Base-by-base conservation (phyloP, 1,140 invertebrate genomes). In the Pseudobourletiella spinata region DNA sequence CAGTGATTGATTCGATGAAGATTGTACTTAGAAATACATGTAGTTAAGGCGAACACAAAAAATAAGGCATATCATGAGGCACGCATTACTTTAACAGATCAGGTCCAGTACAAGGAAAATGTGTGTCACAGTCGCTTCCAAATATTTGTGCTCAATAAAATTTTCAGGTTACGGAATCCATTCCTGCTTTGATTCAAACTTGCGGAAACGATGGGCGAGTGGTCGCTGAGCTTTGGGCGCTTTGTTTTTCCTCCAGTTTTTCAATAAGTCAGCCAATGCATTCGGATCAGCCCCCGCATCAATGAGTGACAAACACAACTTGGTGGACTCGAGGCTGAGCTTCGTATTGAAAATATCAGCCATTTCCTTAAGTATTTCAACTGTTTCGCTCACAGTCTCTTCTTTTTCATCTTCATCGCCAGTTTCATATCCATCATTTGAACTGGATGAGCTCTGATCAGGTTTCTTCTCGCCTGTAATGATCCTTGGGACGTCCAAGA, bases 281-380 rank as follows among this genome's bases (percentile, higher is more conserved):
- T 2, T 20, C 2, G 35, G 43, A 16, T 63, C 61, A 8, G 20
- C 44, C 26, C 55, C 55, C 2, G 48, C 61, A 20, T 63, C 16
- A 44, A 63, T n/a, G n/a, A 63, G 29, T 4, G 25, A 18, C 6
- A 58, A n/a, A 18, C 3, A 4, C 25, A 20, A 24, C 3, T 22
- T 24, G 8, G 58, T 14, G 26, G 26, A 39, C 8, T 46, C 6
- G 2, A 11, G 15, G 11, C 30, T 18, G 8, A 58, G 56, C 20
- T 35, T 16, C 3, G 22, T 35, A 32, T 57, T 57, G 28, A 63
- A 20, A 16, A 63, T 32, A 2, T 63, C 51, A 11, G 50, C 22
- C 46, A 63, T 50, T 58, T 63, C 61, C 15, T 4, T 28, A 1
- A 63, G 15, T 26, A 63, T 58, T 22, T n/a, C 24, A 20, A 63